Base-by-base conservation (phyloP, 1,140 invertebrate species). In the Nebria ingens region DNA sequence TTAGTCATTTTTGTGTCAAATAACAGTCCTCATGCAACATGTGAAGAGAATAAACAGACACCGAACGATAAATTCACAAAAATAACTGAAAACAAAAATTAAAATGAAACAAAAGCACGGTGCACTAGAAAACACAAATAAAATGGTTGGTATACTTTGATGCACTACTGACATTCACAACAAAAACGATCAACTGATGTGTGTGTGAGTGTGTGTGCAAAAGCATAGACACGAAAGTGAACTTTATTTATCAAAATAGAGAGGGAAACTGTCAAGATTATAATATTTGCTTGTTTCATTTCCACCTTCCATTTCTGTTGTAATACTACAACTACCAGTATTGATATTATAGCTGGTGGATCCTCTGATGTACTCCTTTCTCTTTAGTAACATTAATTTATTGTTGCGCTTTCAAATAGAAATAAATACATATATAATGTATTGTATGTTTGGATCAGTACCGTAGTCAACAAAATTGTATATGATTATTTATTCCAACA, bases 1-100 rank as follows among this genome's bases (percentile, higher is more conserved):
- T 58, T 58, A 2, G 56, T 58, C 56, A 58, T 58, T 50, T 13
- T 42, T 2, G 21, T 15, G 20, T 25, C 15, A 74, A 45, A 6
- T 4, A 45, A 12, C 40, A 45, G 40, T 34, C 40, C 17, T 6
- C 40, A 45, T 45, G 40, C 40, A 34, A 45, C 40, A 45, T 45
- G 40, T 45, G 40, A 11, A 4, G 3, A 45, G 3, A 17, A 45
- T 11, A 12, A 45, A 45, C 40, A 45, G 17, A 45, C 40, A 17
- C 17, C 40, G 17, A 45, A 17, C 9, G 6, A 45, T 3, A 45
- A 17, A 11, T 45, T 45, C 40, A 45, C 17, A 45, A 45, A 45
- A 45, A 45, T 17, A 45, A 45, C 40, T 45, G 40, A 45, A 45
- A 45, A 45, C 6, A 11, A 34, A 34, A 34, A 34, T 34, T 9